Evolutionary conservation across 2,113 vertebrate genomes (phyloP).

Genomic region (Pelecanoides urinatrix): DNA sequence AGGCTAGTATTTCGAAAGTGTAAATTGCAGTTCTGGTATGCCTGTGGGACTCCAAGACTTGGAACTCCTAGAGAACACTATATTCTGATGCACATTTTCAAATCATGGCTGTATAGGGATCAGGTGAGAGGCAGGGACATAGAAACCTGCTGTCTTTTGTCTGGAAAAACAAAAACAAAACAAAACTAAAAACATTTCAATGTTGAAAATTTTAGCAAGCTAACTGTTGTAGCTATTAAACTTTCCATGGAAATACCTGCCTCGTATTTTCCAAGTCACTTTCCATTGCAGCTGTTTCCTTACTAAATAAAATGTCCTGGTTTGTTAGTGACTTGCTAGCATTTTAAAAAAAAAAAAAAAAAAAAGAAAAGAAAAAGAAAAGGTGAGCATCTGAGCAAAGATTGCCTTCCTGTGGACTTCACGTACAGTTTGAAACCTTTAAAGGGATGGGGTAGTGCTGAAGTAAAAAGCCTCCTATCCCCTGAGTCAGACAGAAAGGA

Average conservation of each 20-base stretch:
- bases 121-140: background rate
- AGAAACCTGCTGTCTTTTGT: background rate
- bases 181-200: background rate
- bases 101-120: background rate
- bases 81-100: background rate
- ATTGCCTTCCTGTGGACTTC: background rate
- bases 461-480: background rate
- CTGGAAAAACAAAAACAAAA: background rate
- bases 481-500: background rate
- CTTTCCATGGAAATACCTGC: constrained; percentile 25
- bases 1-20: background rate
- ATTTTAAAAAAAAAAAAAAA: background rate
- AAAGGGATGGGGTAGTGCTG: background rate
- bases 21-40: background rate
- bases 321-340: background rate
- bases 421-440: background rate
- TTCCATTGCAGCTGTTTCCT: background rate
- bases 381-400: background rate
- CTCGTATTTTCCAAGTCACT: background rate
- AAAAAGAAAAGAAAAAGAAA: background rate
- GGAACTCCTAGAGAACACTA: background rate
- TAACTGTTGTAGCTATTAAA: background rate
- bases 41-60: background rate
- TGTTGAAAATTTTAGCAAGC: background rate
- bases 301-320: background rate